Evolutionary conservation across 2,888 invertebrate species (phyloP).

Genomic region (Hydropsyche betteni): DNA sequence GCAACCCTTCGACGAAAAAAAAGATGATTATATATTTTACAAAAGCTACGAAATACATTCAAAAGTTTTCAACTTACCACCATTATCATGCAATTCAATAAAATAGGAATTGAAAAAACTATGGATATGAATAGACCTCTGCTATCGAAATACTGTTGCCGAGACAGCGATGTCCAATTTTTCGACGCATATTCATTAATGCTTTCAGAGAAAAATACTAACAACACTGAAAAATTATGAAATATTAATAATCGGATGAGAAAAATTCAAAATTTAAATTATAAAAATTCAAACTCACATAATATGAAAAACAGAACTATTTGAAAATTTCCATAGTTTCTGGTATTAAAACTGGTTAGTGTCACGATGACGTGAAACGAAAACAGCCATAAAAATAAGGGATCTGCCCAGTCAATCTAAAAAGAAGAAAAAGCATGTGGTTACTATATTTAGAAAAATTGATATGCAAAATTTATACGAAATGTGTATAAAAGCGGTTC

Average conservation of each 20-base stretch:
- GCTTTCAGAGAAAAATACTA: slow-evolving; percentile 90
- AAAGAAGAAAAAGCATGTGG: slow-evolving; percentile 54
- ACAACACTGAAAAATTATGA: slow-evolving; percentile 71
- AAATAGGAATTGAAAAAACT: slow-evolving; percentile 91
- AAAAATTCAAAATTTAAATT: slow-evolving; percentile 11
- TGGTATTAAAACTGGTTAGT: slow-evolving; percentile 79
- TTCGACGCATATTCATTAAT: slow-evolving; percentile 89
- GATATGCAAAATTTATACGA: slow-evolving; percentile 10
- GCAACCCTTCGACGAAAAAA: slow-evolving; percentile 72
- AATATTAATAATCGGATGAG: slow-evolving; percentile 37
- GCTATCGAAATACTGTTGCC: slow-evolving; percentile 93
- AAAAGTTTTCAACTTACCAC: slow-evolving; percentile 76
- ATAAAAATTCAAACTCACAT: slow-evolving; percentile 69
- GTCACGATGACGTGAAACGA: slow-evolving; percentile 81
- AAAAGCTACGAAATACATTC: neutral
- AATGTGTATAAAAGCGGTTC: neutral
- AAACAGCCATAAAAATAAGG: slow-evolving; percentile 82
- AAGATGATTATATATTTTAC: slow-evolving; percentile 6
- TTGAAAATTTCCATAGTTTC: slow-evolving; percentile 89
- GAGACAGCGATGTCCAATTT: slow-evolving; percentile 88
- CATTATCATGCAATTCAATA: slow-evolving; percentile 92
- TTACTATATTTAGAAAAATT: neutral
- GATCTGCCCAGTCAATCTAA: slow-evolving; percentile 91
- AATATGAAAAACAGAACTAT: slow-evolving; percentile 81
- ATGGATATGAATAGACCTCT: slow-evolving; percentile 93